These are phyloP conservation scores for Salvator merianae DNA, from an alignment of 2,113 vertebrate species.

Conservation along the genomic window DNA sequence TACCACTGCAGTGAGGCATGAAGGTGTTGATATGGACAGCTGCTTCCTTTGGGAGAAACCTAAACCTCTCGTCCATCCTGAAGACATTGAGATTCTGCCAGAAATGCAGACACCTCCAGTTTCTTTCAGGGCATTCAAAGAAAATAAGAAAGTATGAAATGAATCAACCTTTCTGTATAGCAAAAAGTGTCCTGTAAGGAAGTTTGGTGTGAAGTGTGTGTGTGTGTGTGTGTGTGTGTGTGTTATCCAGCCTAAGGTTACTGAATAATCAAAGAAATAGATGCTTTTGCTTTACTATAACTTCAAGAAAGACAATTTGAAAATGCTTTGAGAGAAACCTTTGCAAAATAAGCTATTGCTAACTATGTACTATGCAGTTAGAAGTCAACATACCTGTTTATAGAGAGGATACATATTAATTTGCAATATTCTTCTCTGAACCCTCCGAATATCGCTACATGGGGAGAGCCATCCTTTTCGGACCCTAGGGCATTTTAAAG, in stretches of 20 bases:
- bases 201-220: background rate
- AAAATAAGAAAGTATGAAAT: constrained; percentile 43
- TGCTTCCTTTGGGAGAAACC: constrained; percentile 81
- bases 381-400: background rate
- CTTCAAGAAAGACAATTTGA: too few relatives aligned
- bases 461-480: too few relatives aligned
- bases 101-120: constrained; percentile 66
- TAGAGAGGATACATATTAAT: background rate
- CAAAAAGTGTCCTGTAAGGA: background rate
- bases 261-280: background rate
- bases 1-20: constrained; percentile 78
- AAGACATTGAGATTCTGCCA: constrained; percentile 60
- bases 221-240: background rate
- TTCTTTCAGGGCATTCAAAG: constrained; percentile 63
- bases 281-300: too few relatives aligned
- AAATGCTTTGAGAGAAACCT: background rate
- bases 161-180: background rate
- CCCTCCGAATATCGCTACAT: too few relatives aligned
- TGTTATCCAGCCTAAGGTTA: background rate
- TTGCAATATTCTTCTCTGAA: too few relatives aligned
- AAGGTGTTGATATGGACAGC: constrained; percentile 82
- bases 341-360: background rate
- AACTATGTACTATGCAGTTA: background rate
- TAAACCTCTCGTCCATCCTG: constrained; percentile 53
- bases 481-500: too few relatives aligned